Conservation (phyloP, 2,113 vertebrate genomes). For the Petrocephalus microphthalmus region DNA sequence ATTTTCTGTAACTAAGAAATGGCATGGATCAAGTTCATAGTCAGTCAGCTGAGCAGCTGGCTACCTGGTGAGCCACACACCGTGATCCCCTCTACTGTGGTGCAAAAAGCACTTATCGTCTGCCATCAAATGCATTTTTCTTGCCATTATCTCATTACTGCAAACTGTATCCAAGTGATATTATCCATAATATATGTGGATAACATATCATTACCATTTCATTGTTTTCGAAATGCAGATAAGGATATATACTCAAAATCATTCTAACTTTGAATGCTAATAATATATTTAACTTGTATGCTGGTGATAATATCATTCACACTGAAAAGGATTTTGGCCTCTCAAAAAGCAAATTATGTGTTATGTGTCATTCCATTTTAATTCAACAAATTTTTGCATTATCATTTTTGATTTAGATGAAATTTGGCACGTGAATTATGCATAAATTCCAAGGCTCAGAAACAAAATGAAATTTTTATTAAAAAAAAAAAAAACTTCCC, state of each 20-base stretch:
- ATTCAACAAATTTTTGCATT: not conserved
- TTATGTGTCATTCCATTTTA: not conserved
- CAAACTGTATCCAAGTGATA: not conserved
- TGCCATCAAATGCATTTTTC: not conserved
- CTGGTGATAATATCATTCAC: not conserved
- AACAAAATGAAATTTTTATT: not conserved
- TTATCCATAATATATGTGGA: not conserved
- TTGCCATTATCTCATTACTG: not conserved
- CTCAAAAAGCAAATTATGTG: not conserved
- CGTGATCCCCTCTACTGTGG: not conserved
- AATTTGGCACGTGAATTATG: not conserved
- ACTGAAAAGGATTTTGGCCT: not conserved
- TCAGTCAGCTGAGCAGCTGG: not conserved
- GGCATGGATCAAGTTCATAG: not conserved
- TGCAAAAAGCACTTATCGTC: not conserved
- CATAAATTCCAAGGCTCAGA: not conserved
- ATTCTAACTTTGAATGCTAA: not conserved
- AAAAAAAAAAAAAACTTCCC: not conserved
- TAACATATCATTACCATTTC: not conserved
- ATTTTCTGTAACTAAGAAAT: constrained; percentile 11
- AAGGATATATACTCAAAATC: not conserved
- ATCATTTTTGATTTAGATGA: too few species aligned
- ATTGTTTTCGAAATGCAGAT: not conserved
- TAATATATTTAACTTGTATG: not conserved
- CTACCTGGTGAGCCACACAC: not conserved